phyloP scores from a whole-genome alignment of 2,113 vertebrate genomes.

The Scytalopus superciliaris region DNA sequence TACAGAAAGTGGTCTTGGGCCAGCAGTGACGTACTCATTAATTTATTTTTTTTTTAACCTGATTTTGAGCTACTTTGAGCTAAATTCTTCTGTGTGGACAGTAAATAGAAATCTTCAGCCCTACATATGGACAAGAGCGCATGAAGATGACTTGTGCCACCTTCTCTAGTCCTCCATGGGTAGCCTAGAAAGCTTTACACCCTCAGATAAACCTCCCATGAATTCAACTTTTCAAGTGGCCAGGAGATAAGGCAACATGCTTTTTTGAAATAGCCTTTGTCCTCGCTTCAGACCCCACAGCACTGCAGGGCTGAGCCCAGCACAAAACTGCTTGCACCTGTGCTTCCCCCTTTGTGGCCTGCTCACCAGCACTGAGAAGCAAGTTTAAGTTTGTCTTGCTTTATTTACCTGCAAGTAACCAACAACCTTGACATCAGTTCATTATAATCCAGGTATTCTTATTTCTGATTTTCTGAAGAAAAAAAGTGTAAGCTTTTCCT shows the following conservation, averaged over 20 bases:
- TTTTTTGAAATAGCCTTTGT: background rate
- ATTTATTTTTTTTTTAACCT: background rate
- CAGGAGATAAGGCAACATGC: background rate
- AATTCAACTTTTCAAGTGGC: background rate
- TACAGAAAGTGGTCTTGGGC: background rate
- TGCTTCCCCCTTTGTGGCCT: background rate
- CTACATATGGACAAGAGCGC: accelerated
- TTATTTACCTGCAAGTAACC: background rate
- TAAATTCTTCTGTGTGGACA: background rate
- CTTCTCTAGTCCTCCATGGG: background rate
- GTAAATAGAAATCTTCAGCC: background rate
- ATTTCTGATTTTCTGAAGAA: background rate
- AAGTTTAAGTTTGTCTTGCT: background rate
- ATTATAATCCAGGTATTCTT: background rate
- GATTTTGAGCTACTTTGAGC: background rate
- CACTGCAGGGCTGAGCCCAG: background rate
- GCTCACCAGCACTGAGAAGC: background rate
- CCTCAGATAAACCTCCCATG: background rate
- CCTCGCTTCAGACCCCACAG: background rate
- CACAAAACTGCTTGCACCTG: background rate
- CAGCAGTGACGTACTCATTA: background rate
- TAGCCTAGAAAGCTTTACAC: background rate
- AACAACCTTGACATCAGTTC: background rate
- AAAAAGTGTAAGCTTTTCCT: accelerated
- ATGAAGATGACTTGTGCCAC: background rate